These are phyloP conservation scores for Heliocidaris tuberculata DNA, from an alignment of 35 echinoderm and acorn worm species.

Conservation along the genomic window DNA sequence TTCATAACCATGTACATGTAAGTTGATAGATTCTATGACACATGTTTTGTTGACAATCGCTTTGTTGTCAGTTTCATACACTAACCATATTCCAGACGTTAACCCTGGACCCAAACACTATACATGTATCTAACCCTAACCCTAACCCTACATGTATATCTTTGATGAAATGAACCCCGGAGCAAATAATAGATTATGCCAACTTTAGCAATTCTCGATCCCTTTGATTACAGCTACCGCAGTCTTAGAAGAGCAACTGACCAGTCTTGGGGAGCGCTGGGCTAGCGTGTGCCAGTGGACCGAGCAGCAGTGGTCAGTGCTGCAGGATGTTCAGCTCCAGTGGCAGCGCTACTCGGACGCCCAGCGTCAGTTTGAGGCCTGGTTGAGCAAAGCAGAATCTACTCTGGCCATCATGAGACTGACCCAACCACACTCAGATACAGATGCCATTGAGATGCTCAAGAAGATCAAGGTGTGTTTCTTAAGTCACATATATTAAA, in stretches of 20 bases:
- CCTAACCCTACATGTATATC: too few species aligned
- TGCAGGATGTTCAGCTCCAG: conserved; percentile 78
- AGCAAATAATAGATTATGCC: too few species aligned
- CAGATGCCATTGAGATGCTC: conserved; percentile 70
- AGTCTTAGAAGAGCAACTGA: conserved; percentile 87
- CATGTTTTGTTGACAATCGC: too few species aligned
- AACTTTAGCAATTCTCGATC: neutral
- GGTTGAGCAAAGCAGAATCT: conserved; percentile 82
- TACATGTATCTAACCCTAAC: too few species aligned
- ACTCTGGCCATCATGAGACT: conserved; percentile 77
- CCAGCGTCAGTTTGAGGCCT: conserved; percentile 79
- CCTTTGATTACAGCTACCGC: conserved; percentile 67
- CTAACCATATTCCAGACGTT: neutral
- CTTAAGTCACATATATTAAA: neutral
- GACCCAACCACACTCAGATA: conserved; percentile 51
- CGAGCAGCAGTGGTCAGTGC: conserved; percentile 76
- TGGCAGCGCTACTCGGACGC: conserved; percentile 85
- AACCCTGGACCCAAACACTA: neutral
- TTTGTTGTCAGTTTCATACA: too few species aligned
- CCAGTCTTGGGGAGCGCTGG: conserved; percentile 92
- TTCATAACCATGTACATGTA: too few species aligned
- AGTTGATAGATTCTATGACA: too few species aligned
- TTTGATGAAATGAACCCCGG: too few species aligned
- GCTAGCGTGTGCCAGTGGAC: conserved; percentile 98
- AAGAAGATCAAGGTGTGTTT: conserved; percentile 87